phyloP scores from a whole-genome alignment of 2,113 vertebrate genomes.

The Cricetomys ansorgei region DNA sequence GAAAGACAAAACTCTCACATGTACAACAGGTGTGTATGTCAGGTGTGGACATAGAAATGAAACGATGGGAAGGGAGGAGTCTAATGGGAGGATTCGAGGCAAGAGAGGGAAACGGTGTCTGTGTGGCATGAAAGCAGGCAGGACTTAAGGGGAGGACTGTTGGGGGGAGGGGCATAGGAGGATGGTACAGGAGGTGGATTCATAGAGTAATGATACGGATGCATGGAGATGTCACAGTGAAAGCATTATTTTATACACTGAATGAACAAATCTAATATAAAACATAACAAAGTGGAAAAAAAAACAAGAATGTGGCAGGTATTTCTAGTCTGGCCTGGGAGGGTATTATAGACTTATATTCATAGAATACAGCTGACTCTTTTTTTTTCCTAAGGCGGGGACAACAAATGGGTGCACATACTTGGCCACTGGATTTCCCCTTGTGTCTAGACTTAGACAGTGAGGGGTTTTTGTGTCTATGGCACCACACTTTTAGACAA shows the following conservation, averaged over 20 bases:
- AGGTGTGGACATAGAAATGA: neutral
- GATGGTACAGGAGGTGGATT: neutral
- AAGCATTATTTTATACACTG: neutral
- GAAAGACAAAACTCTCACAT: neutral
- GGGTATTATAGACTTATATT: neutral
- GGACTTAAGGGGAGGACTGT: neutral
- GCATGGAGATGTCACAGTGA: neutral
- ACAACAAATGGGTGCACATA: neutral
- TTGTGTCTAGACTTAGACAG: constrained; percentile 41
- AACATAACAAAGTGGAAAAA: neutral
- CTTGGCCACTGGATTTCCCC: neutral
- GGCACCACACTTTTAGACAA: neutral
- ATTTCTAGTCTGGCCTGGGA: neutral
- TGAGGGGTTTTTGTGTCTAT: neutral
- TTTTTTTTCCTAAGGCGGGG: neutral
- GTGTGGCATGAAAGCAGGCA: neutral
- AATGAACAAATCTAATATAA: neutral
- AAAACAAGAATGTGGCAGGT: neutral
- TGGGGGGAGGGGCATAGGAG: no score
- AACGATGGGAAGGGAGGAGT: neutral
- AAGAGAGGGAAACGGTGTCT: neutral
- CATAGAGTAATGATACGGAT: neutral
- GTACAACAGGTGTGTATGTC: neutral
- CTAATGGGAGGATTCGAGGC: neutral
- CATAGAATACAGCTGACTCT: neutral